Base-by-base conservation (phyloP, 2,113 vertebrate species). In the Oncorhynchus masou region DNA sequence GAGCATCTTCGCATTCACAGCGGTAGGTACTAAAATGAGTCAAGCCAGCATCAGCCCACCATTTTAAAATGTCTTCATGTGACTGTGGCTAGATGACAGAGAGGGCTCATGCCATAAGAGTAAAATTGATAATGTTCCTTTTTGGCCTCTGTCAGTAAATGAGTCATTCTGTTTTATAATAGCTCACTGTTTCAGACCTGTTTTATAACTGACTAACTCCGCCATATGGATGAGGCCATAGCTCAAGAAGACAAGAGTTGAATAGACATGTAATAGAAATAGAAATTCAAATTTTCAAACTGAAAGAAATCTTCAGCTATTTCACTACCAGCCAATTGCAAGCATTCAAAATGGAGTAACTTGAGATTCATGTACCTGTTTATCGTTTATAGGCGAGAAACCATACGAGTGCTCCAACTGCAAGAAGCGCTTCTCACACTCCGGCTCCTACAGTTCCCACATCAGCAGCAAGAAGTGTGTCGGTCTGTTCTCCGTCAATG, bases 381-480 rank as follows among this genome's bases (percentile, higher is more conserved):
- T 84, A 80, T 27, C 75, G 91, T 86, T 86, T 74, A 9, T 81
- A 99, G 97, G 97, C 92, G 97, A 99, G 92, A 99, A 99, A 88
- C 97, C 97, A 0, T 98, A 99, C 1, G 97, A 99, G 90, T 99
- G 97, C 91, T 96, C 97, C 84, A 98, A 97, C 93, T 99, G 97
- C 92, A 99, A 98, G 95, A 98, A 99, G 90, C 95, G 97, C 79
- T 99, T 99, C 90, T 99, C 97, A 74, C 97, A 99, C 91, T 99
- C 97, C 64, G 97, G 97, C 81, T 98, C 97, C 86, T 99, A 99
- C 93, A 98, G 96, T 91, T 99, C 97, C 59, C 97, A 99, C 95
- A 98, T 98, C 93, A 99, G 97, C 93, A 98, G 97, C 93, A 98
- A 98, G 93, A 99, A 99, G 90, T 99, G 97, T 88, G 96, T 99